Evolutionary conservation across 2,888 invertebrate species (phyloP), one percentile per base, ranked within the genome.

Genomic region (Hybos culiciformis): DNA sequence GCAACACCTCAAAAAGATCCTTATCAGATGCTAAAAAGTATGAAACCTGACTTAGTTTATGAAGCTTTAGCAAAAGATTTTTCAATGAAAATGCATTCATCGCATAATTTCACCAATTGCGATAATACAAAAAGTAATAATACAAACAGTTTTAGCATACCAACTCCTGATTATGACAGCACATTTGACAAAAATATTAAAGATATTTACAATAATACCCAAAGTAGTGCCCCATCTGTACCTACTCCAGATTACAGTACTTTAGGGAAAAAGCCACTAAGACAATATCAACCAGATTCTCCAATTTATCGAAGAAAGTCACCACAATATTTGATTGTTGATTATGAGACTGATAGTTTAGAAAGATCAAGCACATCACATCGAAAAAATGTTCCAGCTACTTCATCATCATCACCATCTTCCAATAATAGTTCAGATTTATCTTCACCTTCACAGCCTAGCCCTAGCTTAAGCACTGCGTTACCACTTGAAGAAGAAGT

Each of bases 401-500:
- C 61, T 0, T 61, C 62, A 36, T 60, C 61, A 3, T 68, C 69
- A 20, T 76, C 78, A 5, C 74, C 78, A 1, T 71, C 74, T 3
- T 62, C 63, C 0, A 43, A 41, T 17, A 77, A 78, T 44, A 77
- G 74, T 54, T 71, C 72, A 1, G 81, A 81, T 51, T 62, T 77
- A 5, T 63, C 63, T 36, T 72, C 78, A 1, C n/a, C 63, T 36
- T 75, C 77, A 6, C 83, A 83, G 54, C 76, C 83, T 1, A 82
- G 82, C 54, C 83, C 83, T 4, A 79, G 79, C 48, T 61, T 83
- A 44, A 83, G 82, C 50, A 73, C 75, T 3, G 82, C 83, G 2
- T 60, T 85, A 42, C 85, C 84, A 1, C 68, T 84, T 58, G 83
- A 84, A 56, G 85, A 85, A 68, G 84, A 85, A 61, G 67, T 85